Evolutionary conservation across 1,140 invertebrate genomes (phyloP).

Genomic region (Polyergus mexicanus): DNA sequence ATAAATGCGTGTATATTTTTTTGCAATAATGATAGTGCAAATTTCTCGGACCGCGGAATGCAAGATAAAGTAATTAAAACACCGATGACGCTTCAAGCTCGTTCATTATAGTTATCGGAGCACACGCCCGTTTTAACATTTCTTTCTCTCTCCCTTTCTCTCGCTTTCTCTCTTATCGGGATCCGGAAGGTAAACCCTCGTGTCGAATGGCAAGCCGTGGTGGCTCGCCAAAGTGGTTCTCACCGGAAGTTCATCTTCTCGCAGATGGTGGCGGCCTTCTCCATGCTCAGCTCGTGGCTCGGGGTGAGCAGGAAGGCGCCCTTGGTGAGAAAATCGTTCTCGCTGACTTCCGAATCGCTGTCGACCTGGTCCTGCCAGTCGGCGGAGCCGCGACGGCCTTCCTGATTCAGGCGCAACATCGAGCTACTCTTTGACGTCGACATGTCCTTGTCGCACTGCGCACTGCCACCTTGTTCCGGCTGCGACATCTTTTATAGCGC

Average conservation of each 20-base stretch:
- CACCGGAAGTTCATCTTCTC: conserved; percentile 93
- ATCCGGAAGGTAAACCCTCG: conserved; percentile 28
- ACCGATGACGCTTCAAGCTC: conserved; percentile 20
- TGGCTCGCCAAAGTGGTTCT: conserved; percentile 63
- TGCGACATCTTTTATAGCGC: conserved; percentile 84
- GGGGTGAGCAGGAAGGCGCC: conserved; percentile 94
- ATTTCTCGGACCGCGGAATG: not conserved
- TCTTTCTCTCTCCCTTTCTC: not conserved
- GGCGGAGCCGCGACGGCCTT: conserved; percentile 66
- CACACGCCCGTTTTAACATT: not conserved
- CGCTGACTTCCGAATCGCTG: conserved; percentile 83
- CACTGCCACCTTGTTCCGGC: conserved; percentile 77
- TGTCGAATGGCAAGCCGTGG: not conserved
- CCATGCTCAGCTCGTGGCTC: conserved; percentile 93
- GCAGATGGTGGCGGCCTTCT: conserved; percentile 94
- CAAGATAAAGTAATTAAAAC: conserved; percentile 33
- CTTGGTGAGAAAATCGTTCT: conserved; percentile 86
- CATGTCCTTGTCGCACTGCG: conserved; percentile 81
- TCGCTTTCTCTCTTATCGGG: not conserved
- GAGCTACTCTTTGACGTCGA: conserved; percentile 83
- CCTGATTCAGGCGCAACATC: conserved; percentile 80
- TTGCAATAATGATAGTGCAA: not conserved
- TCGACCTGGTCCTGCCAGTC: conserved; percentile 82
- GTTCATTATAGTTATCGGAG: conserved; percentile 39
- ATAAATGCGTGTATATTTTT: not conserved